phyloP scores from a whole-genome alignment of 2,797 vertebrate species.

The Eupleurogrammus muticus region DNA sequence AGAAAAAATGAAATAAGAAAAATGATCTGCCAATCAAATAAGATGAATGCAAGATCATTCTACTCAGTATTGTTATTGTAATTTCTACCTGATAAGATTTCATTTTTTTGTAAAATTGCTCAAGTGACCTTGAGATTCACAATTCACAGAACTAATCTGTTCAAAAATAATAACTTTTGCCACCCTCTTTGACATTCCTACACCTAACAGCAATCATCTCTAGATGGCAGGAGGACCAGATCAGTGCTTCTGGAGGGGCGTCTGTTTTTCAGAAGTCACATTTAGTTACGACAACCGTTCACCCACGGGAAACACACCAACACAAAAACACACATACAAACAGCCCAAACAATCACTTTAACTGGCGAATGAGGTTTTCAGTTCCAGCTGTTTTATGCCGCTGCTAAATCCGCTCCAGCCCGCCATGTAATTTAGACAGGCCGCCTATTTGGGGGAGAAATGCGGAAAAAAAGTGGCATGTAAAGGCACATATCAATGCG shows the following conservation, averaged over 20 bases:
- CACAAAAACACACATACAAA: slow-evolving; percentile 54
- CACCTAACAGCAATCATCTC: slow-evolving; percentile 34
- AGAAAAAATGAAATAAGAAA: too few relatives aligned
- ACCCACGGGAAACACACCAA: slow-evolving; percentile 37
- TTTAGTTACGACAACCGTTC: slow-evolving; percentile 43
- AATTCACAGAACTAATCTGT: too few relatives aligned
- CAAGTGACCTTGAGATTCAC: too few relatives aligned
- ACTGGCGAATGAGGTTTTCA: slow-evolving; percentile 45
- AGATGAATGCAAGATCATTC: too few relatives aligned
- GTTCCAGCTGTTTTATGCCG: slow-evolving; percentile 74
- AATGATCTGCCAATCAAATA: too few relatives aligned
- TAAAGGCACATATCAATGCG: slow-evolving; percentile 39
- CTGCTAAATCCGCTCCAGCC: slow-evolving; percentile 67
- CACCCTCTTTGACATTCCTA: slow-evolving; percentile 33
- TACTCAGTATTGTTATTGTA: too few relatives aligned
- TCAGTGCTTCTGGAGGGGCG: slow-evolving; percentile 36
- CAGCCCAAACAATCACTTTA: slow-evolving; percentile 63
- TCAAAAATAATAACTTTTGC: too few relatives aligned
- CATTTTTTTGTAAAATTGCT: too few relatives aligned
- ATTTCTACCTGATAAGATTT: too few relatives aligned
- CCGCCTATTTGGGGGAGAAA: slow-evolving; percentile 23
- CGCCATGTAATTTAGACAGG: slow-evolving; percentile 68
- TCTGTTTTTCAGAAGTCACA: slow-evolving; percentile 41
- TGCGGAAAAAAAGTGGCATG: slow-evolving; percentile 46
- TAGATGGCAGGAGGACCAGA: slow-evolving; percentile 37